Conservation (phyloP, 2,113 vertebrate species). For the Cyprinodon variegatus region DNA sequence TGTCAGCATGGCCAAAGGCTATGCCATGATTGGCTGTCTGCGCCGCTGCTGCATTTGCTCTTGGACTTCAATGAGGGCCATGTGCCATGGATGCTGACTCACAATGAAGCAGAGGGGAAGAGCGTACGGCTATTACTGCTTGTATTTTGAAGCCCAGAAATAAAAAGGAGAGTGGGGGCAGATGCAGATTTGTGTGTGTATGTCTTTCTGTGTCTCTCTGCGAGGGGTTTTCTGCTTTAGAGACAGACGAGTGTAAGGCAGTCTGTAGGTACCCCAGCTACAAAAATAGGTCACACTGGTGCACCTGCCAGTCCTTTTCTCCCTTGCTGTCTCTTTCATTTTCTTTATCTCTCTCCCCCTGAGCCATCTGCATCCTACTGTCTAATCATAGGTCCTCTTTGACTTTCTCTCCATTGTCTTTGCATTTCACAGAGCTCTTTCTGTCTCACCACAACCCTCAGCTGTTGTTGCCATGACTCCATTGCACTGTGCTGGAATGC, state of each 20-base stretch:
- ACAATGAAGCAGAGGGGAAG: slow-evolving; percentile 34
- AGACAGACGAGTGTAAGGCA: slow-evolving; percentile 45
- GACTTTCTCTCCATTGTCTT: slow-evolving; percentile 37
- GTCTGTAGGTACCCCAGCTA: slow-evolving; percentile 49
- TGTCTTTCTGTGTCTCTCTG: slow-evolving; percentile 39
- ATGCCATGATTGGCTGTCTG: slow-evolving; percentile 40
- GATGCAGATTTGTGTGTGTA: slow-evolving; percentile 59
- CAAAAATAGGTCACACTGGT: slow-evolving; percentile 62
- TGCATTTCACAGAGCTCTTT: slow-evolving; percentile 41
- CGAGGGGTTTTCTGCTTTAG: slow-evolving; percentile 44
- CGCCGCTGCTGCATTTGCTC: slow-evolving; percentile 41
- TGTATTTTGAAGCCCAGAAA: slow-evolving; percentile 55
- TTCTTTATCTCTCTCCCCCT: slow-evolving; percentile 31
- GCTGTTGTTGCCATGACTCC: slow-evolving; percentile 77
- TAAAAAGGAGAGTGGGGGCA: slow-evolving; percentile 50
- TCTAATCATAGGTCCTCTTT: slow-evolving; percentile 57
- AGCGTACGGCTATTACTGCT: slow-evolving; percentile 38
- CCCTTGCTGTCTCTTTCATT: slow-evolving; percentile 22
- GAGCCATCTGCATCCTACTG: slow-evolving; percentile 46
- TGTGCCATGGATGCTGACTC: slow-evolving; percentile 65
- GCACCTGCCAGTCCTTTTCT: slow-evolving; percentile 39
- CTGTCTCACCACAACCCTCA: slow-evolving; percentile 57
- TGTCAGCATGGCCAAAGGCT: slow-evolving; percentile 41
- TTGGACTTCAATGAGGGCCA: slow-evolving; percentile 52
- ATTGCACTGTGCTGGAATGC: slow-evolving; percentile 68